A percentile compares a stretch with the other conserved stretches of the same genome.
phyloP scores from a whole-genome alignment of 2,888 invertebrate genomes.

The Matsumyia berberina region DNA sequence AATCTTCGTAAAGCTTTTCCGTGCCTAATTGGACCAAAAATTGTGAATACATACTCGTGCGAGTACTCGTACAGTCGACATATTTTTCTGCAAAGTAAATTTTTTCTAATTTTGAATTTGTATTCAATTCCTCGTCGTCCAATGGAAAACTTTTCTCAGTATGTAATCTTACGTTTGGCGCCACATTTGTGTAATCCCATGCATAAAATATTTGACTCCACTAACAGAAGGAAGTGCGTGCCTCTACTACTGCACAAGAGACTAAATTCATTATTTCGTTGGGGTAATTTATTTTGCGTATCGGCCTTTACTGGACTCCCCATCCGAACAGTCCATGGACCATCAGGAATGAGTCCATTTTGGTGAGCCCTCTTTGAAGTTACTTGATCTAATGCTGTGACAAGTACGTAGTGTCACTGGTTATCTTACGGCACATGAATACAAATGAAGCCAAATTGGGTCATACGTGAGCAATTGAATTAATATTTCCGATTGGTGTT shows the following conservation, averaged over 20 bases:
- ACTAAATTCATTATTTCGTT: slow-evolving; percentile 56
- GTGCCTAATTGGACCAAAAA: slow-evolving; percentile 8
- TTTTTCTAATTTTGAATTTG: slow-evolving; percentile 58
- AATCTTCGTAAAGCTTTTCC: no score
- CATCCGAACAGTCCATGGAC: no score
- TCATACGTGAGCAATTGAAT: slow-evolving; percentile 69
- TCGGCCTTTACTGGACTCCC: slow-evolving; percentile 25
- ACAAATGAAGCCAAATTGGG: slow-evolving; percentile 67
- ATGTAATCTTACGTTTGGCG: slow-evolving; percentile 54
- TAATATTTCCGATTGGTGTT: slow-evolving; percentile 62
- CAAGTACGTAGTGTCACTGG: slow-evolving; percentile 24
- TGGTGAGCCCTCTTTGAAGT: slow-evolving; percentile 27
- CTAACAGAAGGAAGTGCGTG: slow-evolving; percentile 46
- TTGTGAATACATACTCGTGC: not conserved
- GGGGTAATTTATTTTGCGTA: slow-evolving; percentile 60
- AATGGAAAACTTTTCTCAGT: slow-evolving; percentile 8
- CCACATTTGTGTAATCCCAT: slow-evolving; percentile 52
- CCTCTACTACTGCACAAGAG: slow-evolving; percentile 51
- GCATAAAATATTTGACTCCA: slow-evolving; percentile 50
- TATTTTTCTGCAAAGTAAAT: not conserved
- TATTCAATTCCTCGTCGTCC: slow-evolving; percentile 55
- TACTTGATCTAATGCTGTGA: slow-evolving; percentile 37
- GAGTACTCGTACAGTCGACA: not conserved
- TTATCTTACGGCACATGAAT: slow-evolving; percentile 52
- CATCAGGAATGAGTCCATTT: slow-evolving; percentile 33